These are phyloP conservation scores for Agelas oroides DNA, from an alignment of 37 sponge, comb jelly and placozoan genomes.

Conservation along the genomic window DNA sequence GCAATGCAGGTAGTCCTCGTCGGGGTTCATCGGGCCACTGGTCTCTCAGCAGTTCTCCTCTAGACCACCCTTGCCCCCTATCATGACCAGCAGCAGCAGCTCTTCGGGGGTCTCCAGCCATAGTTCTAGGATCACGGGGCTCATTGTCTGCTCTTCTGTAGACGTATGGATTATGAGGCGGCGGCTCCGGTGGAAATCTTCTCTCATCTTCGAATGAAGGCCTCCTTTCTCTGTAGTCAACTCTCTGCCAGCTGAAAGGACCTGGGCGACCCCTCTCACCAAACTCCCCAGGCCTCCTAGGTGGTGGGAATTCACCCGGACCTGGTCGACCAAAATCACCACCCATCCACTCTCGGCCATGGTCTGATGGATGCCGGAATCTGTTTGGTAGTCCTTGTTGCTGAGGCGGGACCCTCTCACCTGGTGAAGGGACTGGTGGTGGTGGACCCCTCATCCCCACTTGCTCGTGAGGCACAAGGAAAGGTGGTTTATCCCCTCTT, in stretches of 20 bases:
- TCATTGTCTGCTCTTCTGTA: slow-evolving; percentile 21
- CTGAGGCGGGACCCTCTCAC: background rate
- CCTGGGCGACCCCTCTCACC: slow-evolving; percentile 4
- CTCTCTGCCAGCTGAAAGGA: slow-evolving; percentile 54
- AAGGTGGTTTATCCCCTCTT: too few species aligned
- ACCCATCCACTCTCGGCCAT: background rate
- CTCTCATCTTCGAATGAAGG: slow-evolving; percentile 15
- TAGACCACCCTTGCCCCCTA: background rate
- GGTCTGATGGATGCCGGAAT: background rate
- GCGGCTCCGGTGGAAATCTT: background rate
- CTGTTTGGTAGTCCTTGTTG: background rate
- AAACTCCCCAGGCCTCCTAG: background rate
- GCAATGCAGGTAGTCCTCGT: background rate
- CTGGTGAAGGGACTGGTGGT: too few species aligned
- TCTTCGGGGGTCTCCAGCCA: slow-evolving; percentile 20
- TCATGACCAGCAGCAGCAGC: slow-evolving; percentile 18
- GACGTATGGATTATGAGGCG: slow-evolving; percentile 20
- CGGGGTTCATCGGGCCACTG: background rate
- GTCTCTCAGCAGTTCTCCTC: background rate
- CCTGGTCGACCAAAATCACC: slow-evolving; percentile 11
- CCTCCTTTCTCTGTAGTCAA: slow-evolving; percentile 15
- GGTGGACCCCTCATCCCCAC: background rate
- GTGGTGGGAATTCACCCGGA: background rate
- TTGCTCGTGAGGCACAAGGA: too few species aligned
- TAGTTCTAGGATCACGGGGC: background rate